These are phyloP conservation scores for Arenaria interpres DNA, from an alignment of 2,113 vertebrate genomes.

Conservation along the genomic window DNA sequence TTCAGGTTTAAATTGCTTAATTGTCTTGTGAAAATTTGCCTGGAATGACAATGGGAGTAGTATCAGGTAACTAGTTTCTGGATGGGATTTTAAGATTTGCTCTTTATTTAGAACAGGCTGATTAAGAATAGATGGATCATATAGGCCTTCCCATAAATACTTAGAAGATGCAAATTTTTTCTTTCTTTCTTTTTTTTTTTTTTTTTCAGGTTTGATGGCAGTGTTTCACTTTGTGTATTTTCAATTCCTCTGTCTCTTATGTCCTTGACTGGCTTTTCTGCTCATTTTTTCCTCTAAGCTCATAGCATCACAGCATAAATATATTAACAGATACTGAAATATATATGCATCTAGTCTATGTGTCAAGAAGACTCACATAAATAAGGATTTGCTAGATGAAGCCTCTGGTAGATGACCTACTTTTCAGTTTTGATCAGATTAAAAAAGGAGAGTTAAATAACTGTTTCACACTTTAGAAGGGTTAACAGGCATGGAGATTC, in stretches of 20 bases:
- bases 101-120: neutral
- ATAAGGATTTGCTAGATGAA: constrained; percentile 35
- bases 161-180: neutral
- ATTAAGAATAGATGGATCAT: neutral
- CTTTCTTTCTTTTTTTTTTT: neutral
- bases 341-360: neutral
- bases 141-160: neutral
- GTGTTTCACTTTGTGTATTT: neutral
- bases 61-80: neutral
- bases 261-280: constrained; percentile 32
- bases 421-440: constrained; percentile 18
- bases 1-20: neutral
- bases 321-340: constrained; percentile 55
- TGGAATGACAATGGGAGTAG: neutral
- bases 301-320: constrained; percentile 30
- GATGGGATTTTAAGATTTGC: neutral
- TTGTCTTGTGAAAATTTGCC: neutral
- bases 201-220: neutral
- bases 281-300: constrained; percentile 5
- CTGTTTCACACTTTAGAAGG: neutral
- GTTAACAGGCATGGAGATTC: neutral
- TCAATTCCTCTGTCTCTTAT: neutral
- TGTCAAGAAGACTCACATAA: neutral
- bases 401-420: neutral
- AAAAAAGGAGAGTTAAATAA: neutral